Percentiles rank a stretch among this genome's conserved stretches.
Evolutionary conservation across 2,113 vertebrate species (phyloP).

Genomic region (Trochalopteron elliotii): DNA sequence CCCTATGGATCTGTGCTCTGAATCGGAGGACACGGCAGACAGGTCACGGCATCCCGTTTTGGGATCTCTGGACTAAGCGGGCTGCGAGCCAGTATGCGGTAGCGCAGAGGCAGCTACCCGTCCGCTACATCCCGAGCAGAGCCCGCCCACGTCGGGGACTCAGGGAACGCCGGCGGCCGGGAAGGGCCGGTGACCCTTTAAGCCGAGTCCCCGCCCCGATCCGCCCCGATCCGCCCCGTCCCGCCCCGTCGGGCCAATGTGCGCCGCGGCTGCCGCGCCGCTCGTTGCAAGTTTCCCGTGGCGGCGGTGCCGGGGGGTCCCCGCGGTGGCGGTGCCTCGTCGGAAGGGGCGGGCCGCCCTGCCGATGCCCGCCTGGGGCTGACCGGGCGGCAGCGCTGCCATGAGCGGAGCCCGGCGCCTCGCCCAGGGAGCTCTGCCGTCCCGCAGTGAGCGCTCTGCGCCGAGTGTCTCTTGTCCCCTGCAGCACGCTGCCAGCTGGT

Average conservation of each 20-base stretch:
- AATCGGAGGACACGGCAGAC: fast-evolving
- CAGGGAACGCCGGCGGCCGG: fast-evolving
- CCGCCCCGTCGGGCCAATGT: constrained; percentile 49
- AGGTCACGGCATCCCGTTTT: neutral
- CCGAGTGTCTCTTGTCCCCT: neutral
- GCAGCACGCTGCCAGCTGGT: neutral
- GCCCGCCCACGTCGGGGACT: fast-evolving
- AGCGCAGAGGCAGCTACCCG: fast-evolving
- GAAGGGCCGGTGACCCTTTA: constrained; percentile 39
- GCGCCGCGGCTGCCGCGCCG: neutral
- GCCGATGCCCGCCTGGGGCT: neutral
- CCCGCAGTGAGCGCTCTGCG: neutral
- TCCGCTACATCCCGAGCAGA: fast-evolving
- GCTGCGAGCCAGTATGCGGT: neutral
- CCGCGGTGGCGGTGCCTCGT: neutral
- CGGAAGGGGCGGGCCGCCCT: too few relatives aligned
- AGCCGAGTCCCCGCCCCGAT: constrained; percentile 40
- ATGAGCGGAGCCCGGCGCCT: neutral
- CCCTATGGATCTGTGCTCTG: fast-evolving
- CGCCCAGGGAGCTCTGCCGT: neutral
- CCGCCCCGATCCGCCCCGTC: constrained; percentile 24
- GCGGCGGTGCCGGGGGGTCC: neutral
- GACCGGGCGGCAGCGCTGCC: neutral
- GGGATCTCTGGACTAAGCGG: neutral
- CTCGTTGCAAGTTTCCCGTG: constrained; percentile 46